A percentile compares a stretch with the other conserved stretches of the same genome.
These are phyloP conservation scores for Ictidomys tridecemlineatus DNA, from an alignment of 2,113 vertebrate genomes.

Conservation along the genomic window DNA sequence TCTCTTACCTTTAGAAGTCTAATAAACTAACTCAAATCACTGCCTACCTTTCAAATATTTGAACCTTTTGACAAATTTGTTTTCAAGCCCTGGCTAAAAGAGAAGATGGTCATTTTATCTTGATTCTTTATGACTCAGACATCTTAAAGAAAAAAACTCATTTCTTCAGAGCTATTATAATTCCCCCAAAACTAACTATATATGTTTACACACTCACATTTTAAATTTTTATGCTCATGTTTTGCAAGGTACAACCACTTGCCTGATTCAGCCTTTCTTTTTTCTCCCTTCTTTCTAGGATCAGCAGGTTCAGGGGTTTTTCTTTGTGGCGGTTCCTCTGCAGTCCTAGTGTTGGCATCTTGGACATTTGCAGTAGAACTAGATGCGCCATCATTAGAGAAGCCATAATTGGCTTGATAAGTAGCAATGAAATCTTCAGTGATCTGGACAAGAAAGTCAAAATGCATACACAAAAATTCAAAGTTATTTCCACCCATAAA, in stretches of 20 bases:
- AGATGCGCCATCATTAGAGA: slow-evolving; percentile 88
- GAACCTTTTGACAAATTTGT: neutral
- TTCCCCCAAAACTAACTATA: neutral
- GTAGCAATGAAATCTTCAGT: slow-evolving; percentile 97
- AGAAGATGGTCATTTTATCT: neutral
- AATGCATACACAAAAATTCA: slow-evolving; percentile 27
- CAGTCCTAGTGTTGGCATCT: slow-evolving; percentile 62
- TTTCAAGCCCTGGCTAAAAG: neutral
- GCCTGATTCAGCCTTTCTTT: slow-evolving; percentile 95
- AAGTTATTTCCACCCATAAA: slow-evolving; percentile 20
- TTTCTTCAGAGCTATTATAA: neutral
- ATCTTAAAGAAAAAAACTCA: neutral
- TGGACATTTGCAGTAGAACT: slow-evolving; percentile 76
- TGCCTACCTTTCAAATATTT: slow-evolving; percentile 47
- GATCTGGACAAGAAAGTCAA: slow-evolving; percentile 88
- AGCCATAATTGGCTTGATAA: slow-evolving; percentile 97
- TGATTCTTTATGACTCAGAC: neutral
- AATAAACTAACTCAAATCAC: slow-evolving; percentile 54
- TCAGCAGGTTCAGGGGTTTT: slow-evolving; percentile 84
- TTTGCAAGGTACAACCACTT: slow-evolving; percentile 65
- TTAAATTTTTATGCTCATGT: neutral
- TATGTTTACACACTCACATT: neutral
- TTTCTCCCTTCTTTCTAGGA: slow-evolving; percentile 92
- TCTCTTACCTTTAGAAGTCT: slow-evolving; percentile 44
- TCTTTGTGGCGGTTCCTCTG: slow-evolving; percentile 75